Evolutionary conservation across 2,888 invertebrate species (phyloP).

Genomic region (Drosophila lutescens): DNA sequence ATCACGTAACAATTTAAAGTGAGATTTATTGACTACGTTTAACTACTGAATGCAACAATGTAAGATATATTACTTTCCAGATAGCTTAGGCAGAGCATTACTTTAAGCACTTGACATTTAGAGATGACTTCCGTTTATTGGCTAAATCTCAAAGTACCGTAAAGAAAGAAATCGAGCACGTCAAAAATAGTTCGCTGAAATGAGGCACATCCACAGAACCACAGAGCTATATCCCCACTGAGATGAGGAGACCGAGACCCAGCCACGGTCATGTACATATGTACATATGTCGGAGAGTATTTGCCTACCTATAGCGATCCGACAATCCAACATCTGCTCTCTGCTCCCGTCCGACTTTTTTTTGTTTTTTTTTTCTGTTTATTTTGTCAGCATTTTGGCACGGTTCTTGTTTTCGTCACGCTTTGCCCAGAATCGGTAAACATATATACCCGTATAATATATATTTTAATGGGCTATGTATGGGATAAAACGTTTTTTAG

Average conservation of each 20-base stretch:
- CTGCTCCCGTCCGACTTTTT: constrained; percentile 21
- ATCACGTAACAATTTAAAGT: not conserved
- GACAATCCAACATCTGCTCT: constrained; percentile 40
- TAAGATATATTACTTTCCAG: not conserved
- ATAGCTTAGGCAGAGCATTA: not conserved
- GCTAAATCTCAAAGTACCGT: constrained; percentile 14
- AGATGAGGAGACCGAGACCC: constrained; percentile 8
- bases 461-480: constrained; percentile 13
- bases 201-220: constrained; percentile 36
- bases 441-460: constrained; percentile 21
- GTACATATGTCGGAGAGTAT: constrained; percentile 12
- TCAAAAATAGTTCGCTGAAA: constrained; percentile 65
- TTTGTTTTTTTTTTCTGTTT: constrained; percentile 39
- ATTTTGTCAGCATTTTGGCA: constrained; percentile 51
- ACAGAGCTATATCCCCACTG: constrained; percentile 13
- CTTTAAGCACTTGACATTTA: not conserved
- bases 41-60: not conserved
- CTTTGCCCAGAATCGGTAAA: constrained; percentile 28
- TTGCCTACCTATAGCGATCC: constrained; percentile 18
- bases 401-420: constrained; percentile 52
- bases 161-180: constrained; percentile 38
- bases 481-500: constrained; percentile 16
- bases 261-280: constrained; percentile 23
- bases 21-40: not conserved
- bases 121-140: constrained; percentile 7